These are phyloP conservation scores for Enteromius viviparus DNA, from an alignment of 2,797 vertebrate genomes.

Conservation along the genomic window DNA sequence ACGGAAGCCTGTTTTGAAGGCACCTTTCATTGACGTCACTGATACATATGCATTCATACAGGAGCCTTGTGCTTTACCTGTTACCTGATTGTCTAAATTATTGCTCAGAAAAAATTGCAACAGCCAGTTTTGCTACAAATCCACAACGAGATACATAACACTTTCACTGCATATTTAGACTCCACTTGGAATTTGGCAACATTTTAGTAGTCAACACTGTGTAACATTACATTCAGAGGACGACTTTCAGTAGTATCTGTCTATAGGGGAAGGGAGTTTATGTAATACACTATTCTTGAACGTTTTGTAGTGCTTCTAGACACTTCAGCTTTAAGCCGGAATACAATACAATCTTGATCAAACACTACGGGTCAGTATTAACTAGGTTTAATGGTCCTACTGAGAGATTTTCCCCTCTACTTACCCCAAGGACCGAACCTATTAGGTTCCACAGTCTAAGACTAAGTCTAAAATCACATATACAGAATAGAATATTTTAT, in stretches of 20 bases:
- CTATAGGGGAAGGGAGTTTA: neutral
- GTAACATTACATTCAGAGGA: slow-evolving; percentile 69
- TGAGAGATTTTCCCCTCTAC: neutral
- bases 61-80: slow-evolving; percentile 73
- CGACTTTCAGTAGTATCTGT: slow-evolving; percentile 34
- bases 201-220: slow-evolving; percentile 69
- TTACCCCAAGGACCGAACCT: neutral
- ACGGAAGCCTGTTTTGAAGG: slow-evolving; percentile 31
- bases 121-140: slow-evolving; percentile 38
- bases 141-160: slow-evolving; percentile 42
- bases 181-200: slow-evolving; percentile 69
- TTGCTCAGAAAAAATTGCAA: slow-evolving; percentile 46
- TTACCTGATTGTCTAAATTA: slow-evolving; percentile 66
- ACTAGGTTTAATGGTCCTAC: neutral
- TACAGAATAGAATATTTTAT: neutral
- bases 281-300: slow-evolving; percentile 12
- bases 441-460: neutral
- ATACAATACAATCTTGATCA: slow-evolving; percentile 2
- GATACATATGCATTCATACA: slow-evolving; percentile 27
- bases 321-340: slow-evolving; percentile 13
- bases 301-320: slow-evolving; percentile 5
- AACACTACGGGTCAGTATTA: neutral
- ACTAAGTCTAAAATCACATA: slow-evolving; percentile 28
- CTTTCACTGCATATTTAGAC: slow-evolving; percentile 60
- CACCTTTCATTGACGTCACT: slow-evolving; percentile 1